These are phyloP conservation scores for Anastrepha ludens DNA, from an alignment of 1,140 invertebrate species.

Conservation along the genomic window DNA sequence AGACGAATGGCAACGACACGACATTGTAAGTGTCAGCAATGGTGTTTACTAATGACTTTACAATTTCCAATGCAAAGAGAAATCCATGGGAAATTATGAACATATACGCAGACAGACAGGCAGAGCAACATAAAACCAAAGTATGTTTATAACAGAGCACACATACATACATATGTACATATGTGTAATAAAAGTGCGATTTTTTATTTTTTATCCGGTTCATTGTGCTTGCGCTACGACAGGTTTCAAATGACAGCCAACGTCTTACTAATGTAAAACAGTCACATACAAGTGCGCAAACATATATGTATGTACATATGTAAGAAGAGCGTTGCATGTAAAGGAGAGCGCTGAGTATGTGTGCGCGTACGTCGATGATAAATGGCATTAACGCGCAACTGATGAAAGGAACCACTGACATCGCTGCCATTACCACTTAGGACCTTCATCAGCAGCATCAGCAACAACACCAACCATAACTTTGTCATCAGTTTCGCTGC, in stretches of 20 bases:
- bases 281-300: slow-evolving; percentile 26
- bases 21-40: background rate
- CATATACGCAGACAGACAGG: background rate
- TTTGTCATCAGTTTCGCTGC: background rate
- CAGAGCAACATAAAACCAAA: background rate
- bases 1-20: no score
- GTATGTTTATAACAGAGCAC: background rate
- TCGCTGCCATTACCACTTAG: slow-evolving; percentile 17
- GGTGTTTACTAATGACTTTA: slow-evolving; percentile 19
- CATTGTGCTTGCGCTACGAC: slow-evolving; percentile 17
- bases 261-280: slow-evolving; percentile 40
- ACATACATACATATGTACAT: no score
- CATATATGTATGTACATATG: background rate
- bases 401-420: slow-evolving; percentile 63
- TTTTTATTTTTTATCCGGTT: slow-evolving; percentile 1
- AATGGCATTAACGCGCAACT: slow-evolving; percentile 72
- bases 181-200: no score
- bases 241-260: slow-evolving; percentile 20
- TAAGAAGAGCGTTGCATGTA: background rate
- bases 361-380: slow-evolving; percentile 66
- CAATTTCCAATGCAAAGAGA: slow-evolving; percentile 12
- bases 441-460: slow-evolving; percentile 8
- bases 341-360: background rate
- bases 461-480: slow-evolving; percentile 7
- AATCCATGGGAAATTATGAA: slow-evolving; percentile 5